phyloP scores from a whole-genome alignment of 2,113 vertebrate species.

The Loxodonta africana region DNA sequence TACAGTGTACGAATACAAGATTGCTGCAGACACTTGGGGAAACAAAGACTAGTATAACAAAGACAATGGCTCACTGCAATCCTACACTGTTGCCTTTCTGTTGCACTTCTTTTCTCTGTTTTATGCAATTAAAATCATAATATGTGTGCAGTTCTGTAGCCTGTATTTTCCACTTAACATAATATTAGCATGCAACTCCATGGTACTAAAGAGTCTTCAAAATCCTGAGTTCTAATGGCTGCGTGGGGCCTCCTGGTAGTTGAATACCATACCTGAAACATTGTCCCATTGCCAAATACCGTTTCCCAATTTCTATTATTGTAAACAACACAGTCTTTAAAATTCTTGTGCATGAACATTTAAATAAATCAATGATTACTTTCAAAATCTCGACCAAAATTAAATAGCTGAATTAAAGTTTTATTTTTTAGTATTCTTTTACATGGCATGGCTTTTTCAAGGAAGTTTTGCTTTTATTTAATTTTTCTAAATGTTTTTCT shows the following conservation, averaged over 20 bases:
- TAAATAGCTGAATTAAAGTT: background rate
- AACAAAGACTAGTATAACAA: background rate
- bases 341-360: background rate
- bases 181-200: background rate
- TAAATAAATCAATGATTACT: background rate
- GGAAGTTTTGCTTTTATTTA: background rate
- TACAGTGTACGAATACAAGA: too few relatives aligned
- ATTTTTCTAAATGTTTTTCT: background rate
- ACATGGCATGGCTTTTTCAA: background rate
- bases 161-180: background rate
- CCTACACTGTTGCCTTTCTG: background rate
- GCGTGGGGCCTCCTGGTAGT: background rate
- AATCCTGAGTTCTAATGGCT: background rate
- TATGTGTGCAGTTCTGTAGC: background rate
- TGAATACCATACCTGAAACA: background rate
- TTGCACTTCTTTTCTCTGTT: background rate
- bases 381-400: background rate
- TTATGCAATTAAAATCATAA: background rate
- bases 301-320: background rate
- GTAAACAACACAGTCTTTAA: background rate
- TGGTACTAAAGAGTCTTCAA: background rate
- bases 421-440: background rate
- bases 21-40: background rate
- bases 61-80: background rate
- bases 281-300: background rate